phyloP scores from a whole-genome alignment of 2,797 vertebrate genomes.

The Molossus alvarezi region DNA sequence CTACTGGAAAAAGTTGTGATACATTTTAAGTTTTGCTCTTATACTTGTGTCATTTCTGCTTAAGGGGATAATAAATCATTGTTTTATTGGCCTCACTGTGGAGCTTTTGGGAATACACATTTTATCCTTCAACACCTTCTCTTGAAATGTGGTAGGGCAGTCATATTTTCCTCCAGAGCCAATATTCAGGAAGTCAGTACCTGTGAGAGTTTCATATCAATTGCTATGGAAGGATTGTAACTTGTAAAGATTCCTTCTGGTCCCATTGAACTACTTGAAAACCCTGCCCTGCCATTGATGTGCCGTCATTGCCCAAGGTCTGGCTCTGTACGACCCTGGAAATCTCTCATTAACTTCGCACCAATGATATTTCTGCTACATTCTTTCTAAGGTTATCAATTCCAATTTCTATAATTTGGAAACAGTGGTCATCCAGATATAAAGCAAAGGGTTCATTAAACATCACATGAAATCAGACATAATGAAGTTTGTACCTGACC shows the following conservation, averaged over 20 bases:
- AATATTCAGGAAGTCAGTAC: neutral
- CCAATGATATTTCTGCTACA: neutral
- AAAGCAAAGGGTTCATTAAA: neutral
- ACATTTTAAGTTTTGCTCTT: neutral
- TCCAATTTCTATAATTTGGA: neutral
- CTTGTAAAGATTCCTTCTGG: neutral
- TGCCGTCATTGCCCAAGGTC: neutral
- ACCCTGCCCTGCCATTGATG: neutral
- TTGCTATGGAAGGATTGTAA: neutral
- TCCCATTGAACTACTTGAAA: neutral
- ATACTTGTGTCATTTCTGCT: neutral
- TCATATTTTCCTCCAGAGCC: neutral
- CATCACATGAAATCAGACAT: neutral
- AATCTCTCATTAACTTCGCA: neutral
- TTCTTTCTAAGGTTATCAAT: neutral
- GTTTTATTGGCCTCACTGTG: neutral
- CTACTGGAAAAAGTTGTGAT: neutral
- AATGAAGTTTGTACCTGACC: neutral
- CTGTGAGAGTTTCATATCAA: neutral
- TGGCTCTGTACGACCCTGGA: neutral
- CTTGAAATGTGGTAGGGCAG: accelerated
- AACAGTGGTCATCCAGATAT: neutral
- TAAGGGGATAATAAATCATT: neutral
- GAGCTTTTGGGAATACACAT: neutral
- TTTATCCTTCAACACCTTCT: neutral